Evolutionary conservation across 2,113 vertebrate species (phyloP).

Genomic region (Lonchura striata): DNA sequence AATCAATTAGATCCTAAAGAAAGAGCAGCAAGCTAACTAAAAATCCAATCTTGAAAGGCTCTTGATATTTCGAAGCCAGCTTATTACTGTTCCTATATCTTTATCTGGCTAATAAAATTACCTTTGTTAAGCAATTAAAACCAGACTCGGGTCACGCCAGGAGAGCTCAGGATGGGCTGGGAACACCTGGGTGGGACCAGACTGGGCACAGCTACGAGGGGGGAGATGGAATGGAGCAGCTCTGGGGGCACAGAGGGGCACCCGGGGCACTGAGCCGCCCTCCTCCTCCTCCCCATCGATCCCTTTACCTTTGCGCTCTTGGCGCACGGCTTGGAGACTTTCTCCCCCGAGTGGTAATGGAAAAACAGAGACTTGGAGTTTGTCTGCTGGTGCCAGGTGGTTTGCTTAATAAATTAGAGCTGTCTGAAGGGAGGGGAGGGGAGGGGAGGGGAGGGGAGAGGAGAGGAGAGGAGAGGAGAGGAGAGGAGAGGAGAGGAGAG

Average conservation of each 20-base stretch:
- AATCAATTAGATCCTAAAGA: conserved; percentile 86
- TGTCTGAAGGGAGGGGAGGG: conserved; percentile 23
- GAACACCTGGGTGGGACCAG: conserved; percentile 53
- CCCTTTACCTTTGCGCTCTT: conserved; percentile 40
- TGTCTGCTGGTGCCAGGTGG: conserved; percentile 55
- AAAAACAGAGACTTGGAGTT: conserved; percentile 28
- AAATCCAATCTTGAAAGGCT: conserved; percentile 78
- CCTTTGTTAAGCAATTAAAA: conserved; percentile 78
- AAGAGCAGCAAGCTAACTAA: conserved; percentile 78
- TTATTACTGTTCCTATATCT: conserved; percentile 74
- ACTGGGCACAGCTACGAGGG: conserved; percentile 3
- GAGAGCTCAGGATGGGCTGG: conserved; percentile 30
- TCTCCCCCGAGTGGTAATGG: conserved; percentile 60
- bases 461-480: background rate
- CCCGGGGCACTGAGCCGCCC: conserved; percentile 62
- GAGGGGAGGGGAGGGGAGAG: background rate
- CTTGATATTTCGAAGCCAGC: conserved; percentile 73
- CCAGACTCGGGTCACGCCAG: conserved; percentile 57
- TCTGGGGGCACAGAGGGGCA: conserved; percentile 19
- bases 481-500: too few species aligned
- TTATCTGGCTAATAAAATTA: conserved; percentile 78
- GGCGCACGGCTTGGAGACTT: conserved; percentile 39
- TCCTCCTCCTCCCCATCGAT: conserved; percentile 67
- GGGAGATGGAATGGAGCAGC: conserved; percentile 19
- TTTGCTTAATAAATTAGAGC: conserved; percentile 71